These are phyloP conservation scores for Habrosyne pyritoides DNA, from an alignment of 2,888 invertebrate genomes.

Conservation along the genomic window DNA sequence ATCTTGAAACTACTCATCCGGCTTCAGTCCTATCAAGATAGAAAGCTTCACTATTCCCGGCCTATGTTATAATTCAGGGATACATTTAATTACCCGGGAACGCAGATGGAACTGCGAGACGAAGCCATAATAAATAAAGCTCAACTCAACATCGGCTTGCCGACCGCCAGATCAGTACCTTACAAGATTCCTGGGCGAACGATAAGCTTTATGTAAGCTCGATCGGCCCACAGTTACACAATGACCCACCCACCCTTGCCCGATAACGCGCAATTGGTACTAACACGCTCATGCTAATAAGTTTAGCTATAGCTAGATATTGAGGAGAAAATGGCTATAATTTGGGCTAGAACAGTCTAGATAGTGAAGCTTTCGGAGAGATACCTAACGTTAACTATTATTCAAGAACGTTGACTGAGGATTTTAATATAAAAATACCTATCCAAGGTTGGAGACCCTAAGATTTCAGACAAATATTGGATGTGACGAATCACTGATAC, in stretches of 20 bases:
- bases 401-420: no score
- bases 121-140: not conserved
- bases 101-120: no score
- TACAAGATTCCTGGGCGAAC: slow-evolving; percentile 16
- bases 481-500: no score
- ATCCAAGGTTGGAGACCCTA: no score
- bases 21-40: no score
- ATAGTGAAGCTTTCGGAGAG: not conserved
- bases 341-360: not conserved
- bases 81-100: no score
- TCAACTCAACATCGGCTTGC: slow-evolving; percentile 2
- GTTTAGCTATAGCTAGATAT: not conserved
- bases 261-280: slow-evolving; percentile 28
- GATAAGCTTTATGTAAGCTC: slow-evolving; percentile 58
- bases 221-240: slow-evolving; percentile 41
- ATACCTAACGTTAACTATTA: no score
- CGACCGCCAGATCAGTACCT: slow-evolving; percentile 23
- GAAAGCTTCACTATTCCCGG: no score
- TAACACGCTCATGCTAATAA: slow-evolving; percentile 25
- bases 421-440: no score
- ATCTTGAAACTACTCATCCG: no score
- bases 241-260: slow-evolving; percentile 39
- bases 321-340: not conserved
- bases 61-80: no score
- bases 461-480: no score